Evolutionary conservation across 2,797 vertebrate species (phyloP), one percentile per base, ranked within the genome.

Genomic region (Lepus oiostolus): DNA sequence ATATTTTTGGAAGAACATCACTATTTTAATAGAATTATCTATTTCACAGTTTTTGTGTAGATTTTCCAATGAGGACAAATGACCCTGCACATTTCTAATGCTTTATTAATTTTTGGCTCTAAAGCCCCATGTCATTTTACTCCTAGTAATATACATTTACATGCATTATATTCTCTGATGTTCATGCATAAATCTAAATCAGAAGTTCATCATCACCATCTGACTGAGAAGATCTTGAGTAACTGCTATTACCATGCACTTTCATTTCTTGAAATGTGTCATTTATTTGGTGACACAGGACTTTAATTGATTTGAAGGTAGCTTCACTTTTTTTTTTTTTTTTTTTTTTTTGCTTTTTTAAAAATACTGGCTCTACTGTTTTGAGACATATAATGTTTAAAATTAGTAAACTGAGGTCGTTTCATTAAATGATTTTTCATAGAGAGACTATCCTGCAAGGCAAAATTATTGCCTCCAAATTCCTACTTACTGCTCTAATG

Each of bases 331-430:
- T 80, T 4, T 0, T 47, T 96, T 96, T 90, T n/a, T n/a, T n/a
- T n/a, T n/a, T n/a, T n/a, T 96, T 96, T 90, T 71, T 70, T 96
- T 26, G 17, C 65, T 96, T 76, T 93, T 0, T 21, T 9, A 10
- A 47, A 47, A 47, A 47, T 6, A 4, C 50, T 0, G 8, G 54
- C 16, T 77, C 71, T 87, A 38, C 1, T 92, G 35, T 95, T 74
- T 32, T 96, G 22, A 93, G 38, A 9, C 35, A 50, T 16, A 50
- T 52, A n/a, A 42, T 84, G 21, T 24, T 77, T 76, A 92, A 95
- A 95, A 76, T 42, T 70, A 82, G 30, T 58, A 91, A 60, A 72
- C 32, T 84, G 68, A 67, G 11, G 17, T 91, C 5, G 72, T 68
- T 90, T 70, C 30, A 85, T 70, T 60, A 90, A 96, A 75, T 70